phyloP scores from a whole-genome alignment of 2,113 vertebrate genomes.

The Pelecanus crispus region DNA sequence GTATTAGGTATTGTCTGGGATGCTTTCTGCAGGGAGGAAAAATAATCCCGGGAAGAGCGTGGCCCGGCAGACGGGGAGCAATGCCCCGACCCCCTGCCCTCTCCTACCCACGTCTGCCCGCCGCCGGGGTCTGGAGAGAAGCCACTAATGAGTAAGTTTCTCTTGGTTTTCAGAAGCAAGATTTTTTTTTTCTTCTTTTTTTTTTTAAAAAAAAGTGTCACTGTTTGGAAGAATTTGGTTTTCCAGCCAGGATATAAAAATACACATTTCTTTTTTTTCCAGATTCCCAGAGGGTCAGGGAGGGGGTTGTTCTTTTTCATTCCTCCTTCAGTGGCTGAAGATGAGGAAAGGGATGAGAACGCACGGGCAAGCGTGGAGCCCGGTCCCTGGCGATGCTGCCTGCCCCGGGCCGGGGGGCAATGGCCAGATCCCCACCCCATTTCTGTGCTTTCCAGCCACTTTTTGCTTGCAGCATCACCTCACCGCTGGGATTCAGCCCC shows the following conservation, averaged over 20 bases:
- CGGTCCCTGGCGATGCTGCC: background rate
- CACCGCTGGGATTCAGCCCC: rapidly evolving
- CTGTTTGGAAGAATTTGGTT: background rate
- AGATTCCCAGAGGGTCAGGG: background rate
- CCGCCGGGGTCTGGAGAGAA: background rate
- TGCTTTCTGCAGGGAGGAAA: background rate
- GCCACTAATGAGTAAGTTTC: background rate
- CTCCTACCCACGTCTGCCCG: background rate
- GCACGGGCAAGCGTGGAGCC: background rate
- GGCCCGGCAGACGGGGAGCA: rapidly evolving
- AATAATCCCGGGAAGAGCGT: background rate
- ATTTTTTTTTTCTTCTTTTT: background rate
- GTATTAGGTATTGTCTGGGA: slow-evolving; percentile 29
- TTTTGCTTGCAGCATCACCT: background rate
- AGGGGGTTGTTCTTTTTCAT: background rate
- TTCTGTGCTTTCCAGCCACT: background rate
- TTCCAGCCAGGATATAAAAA: slow-evolving; percentile 36
- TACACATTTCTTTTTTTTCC: background rate
- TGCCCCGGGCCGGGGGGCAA: background rate
- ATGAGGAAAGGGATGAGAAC: background rate
- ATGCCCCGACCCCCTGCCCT: background rate
- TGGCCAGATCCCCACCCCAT: background rate
- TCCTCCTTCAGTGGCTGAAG: background rate
- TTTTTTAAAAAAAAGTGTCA: background rate
- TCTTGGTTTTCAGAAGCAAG: background rate